Evolutionary conservation across 2,797 vertebrate species (phyloP).

Genomic region (Melanotaenia parkinsoni): DNA sequence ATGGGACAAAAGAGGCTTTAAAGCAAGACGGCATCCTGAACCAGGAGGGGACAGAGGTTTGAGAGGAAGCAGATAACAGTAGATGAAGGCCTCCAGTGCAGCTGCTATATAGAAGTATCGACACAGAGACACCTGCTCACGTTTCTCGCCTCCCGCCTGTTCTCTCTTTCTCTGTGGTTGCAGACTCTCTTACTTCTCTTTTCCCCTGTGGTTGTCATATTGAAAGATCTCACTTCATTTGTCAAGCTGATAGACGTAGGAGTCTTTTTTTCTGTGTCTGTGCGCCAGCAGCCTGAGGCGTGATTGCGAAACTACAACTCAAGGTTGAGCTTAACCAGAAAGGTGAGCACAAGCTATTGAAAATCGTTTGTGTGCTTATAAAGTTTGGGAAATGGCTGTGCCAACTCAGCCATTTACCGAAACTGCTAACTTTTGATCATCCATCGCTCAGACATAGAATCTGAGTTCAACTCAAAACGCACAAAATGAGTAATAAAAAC

Average conservation of each 20-base stretch:
- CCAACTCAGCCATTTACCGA: conserved; percentile 58
- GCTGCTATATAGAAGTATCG: conserved; percentile 60
- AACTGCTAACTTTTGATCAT: conserved; percentile 42
- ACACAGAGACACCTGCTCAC: conserved; percentile 78
- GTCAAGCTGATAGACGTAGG: conserved; percentile 59
- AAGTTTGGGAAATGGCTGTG: conserved; percentile 55
- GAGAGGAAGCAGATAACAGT: conserved; percentile 59
- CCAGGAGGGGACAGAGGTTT: conserved; percentile 50
- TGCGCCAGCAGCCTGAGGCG: conserved; percentile 37
- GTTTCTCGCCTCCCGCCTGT: conserved; percentile 72
- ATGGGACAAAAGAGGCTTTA: conserved; percentile 26
- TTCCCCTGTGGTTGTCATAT: conserved; percentile 79
- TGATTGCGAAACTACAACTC: conserved; percentile 70
- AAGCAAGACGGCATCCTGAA: conserved; percentile 35
- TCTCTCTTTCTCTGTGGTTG: conserved; percentile 68
- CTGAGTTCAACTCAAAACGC: conserved; percentile 28
- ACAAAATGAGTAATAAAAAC: conserved; percentile 17
- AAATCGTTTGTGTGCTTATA: conserved; percentile 33
- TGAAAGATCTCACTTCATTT: conserved; percentile 80
- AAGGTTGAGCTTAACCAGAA: conserved; percentile 44
- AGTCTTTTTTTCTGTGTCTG: conserved; percentile 18
- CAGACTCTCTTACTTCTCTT: conserved; percentile 67
- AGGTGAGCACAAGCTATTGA: conserved; percentile 47
- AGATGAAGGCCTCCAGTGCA: conserved; percentile 61
- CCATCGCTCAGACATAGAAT: conserved; percentile 4